These are phyloP conservation scores for Indicator maculatus DNA, from an alignment of 2,113 vertebrate genomes.

Conservation along the genomic window DNA sequence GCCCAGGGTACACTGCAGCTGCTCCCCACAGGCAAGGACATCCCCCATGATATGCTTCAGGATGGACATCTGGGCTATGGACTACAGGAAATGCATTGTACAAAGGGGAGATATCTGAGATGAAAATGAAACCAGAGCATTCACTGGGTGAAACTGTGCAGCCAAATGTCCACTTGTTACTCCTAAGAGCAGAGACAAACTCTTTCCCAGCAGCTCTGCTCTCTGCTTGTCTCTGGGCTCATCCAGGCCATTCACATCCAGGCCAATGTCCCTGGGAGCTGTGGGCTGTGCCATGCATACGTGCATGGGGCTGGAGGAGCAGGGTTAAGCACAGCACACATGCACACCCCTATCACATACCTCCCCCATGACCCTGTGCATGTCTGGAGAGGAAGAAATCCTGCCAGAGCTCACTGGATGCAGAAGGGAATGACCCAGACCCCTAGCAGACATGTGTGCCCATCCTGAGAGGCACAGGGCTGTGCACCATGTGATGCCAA, in stretches of 20 bases:
- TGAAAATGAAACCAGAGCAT: neutral
- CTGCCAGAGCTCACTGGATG: neutral
- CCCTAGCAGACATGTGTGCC: neutral
- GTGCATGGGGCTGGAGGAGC: fast-evolving
- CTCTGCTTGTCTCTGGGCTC: neutral
- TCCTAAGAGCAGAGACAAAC: neutral
- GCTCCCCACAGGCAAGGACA: neutral
- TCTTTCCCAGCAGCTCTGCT: neutral
- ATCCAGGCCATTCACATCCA: neutral
- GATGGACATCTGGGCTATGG: neutral
- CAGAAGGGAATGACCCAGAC: neutral
- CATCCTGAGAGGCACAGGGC: neutral
- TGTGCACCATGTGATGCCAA: fast-evolving
- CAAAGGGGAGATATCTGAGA: neutral
- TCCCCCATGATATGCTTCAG: neutral
- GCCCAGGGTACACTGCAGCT: neutral
- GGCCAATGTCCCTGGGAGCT: neutral
- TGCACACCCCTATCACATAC: neutral
- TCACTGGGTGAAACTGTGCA: neutral
- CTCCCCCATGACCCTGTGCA: neutral
- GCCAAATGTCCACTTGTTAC: neutral
- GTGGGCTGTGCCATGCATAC: fast-evolving
- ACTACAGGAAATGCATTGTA: neutral
- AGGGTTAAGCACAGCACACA: neutral
- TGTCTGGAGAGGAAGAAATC: neutral